These are phyloP conservation scores for Leuciscus idus DNA, from an alignment of 2,113 vertebrate species.

Conservation along the genomic window DNA sequence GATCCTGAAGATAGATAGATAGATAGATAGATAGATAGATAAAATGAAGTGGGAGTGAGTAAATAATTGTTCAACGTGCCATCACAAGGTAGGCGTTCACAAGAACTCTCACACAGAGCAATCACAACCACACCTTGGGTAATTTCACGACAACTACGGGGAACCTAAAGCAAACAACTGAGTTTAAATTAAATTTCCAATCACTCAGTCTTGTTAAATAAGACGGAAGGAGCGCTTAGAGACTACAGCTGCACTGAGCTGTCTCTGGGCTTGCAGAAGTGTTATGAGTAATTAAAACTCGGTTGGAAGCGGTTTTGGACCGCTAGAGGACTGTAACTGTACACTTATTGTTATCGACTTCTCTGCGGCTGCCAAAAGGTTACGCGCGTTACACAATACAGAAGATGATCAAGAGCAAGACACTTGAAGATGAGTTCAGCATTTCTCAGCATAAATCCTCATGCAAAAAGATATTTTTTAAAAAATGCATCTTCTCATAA, in stretches of 20 bases:
- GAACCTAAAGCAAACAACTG: conserved; percentile 23
- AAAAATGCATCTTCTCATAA: conserved; percentile 39
- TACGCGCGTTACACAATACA: conserved; percentile 47
- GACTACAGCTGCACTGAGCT: conserved; percentile 4
- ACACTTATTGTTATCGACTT: conserved; percentile 56
- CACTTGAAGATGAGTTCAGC: conserved; percentile 41
- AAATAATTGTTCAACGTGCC: not conserved
- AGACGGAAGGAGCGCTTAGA: conserved; percentile 8
- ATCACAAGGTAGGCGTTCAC: not conserved
- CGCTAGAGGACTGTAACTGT: conserved; percentile 57
- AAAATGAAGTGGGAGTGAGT: not conserved
- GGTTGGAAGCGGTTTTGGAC: conserved; percentile 49
- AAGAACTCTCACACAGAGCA: conserved; percentile 32
- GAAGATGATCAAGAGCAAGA: conserved; percentile 53
- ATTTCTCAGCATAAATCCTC: conserved; percentile 20
- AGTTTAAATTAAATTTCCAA: conserved; percentile 22
- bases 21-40: too few relatives aligned
- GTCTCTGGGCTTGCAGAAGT: conserved; percentile 46
- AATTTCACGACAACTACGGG: not conserved
- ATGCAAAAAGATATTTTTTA: conserved; percentile 1
- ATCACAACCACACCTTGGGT: conserved; percentile 14
- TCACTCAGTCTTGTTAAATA: conserved; percentile 47
- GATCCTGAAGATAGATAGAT: not conserved
- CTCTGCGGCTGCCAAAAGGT: conserved; percentile 54
- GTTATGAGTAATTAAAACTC: conserved; percentile 67